These are phyloP conservation scores for Lacanobia wlatinum DNA, from an alignment of 2,888 invertebrate species.

Conservation along the genomic window DNA sequence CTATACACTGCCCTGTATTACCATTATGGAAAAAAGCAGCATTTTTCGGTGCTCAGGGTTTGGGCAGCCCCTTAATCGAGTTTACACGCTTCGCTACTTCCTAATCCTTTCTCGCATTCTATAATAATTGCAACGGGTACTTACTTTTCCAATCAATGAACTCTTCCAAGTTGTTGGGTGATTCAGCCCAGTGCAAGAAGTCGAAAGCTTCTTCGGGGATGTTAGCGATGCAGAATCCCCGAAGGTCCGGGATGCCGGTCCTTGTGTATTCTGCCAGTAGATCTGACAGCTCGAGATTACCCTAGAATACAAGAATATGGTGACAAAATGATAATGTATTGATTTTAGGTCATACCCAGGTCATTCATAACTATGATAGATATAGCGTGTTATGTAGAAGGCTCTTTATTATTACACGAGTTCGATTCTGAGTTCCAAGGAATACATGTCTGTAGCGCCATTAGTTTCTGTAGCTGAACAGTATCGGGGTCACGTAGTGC, in stretches of 20 bases:
- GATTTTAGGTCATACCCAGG: not conserved
- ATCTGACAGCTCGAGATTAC: conserved; percentile 72
- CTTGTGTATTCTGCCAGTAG: conserved; percentile 73
- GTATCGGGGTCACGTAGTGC: conserved; percentile 20
- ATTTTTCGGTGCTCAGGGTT: too few species aligned
- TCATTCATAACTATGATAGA: too few species aligned
- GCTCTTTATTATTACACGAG: not conserved
- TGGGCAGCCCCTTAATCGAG: not conserved
- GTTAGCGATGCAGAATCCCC: conserved; percentile 70
- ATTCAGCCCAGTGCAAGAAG: conserved; percentile 76
- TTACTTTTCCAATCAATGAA: conserved; percentile 75
- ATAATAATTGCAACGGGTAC: conserved; percentile 61
- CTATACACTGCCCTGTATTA: too few species aligned
- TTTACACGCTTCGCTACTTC: conserved; percentile 13
- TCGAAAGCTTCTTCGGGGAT: conserved; percentile 72
- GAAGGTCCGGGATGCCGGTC: conserved; percentile 75
- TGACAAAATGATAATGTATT: not conserved
- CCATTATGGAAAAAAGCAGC: too few species aligned
- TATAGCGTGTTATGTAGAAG: not conserved
- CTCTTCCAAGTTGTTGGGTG: conserved; percentile 68
- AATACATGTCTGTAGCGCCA: not conserved
- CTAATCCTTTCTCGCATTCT: not conserved
- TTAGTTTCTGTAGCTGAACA: conserved; percentile 22
- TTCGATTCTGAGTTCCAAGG: conserved; percentile 1
- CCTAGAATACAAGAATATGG: conserved; percentile 68